Evolutionary conservation across 2,113 vertebrate species (phyloP).

Genomic region (Gnathonemus longibarbis): DNA sequence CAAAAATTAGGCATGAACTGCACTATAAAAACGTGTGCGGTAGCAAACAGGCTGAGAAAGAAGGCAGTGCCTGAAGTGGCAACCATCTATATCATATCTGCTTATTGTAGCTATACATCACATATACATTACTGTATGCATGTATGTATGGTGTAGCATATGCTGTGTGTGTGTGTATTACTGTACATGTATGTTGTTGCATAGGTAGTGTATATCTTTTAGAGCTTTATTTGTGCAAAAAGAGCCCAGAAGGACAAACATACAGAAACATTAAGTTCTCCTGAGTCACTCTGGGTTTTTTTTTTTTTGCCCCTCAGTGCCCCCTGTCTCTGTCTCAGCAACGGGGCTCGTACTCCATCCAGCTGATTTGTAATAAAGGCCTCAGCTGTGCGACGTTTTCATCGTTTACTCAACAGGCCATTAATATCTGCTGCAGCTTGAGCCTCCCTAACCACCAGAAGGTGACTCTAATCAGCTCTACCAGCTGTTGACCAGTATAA

Average conservation of each 20-base stretch:
- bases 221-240: neutral
- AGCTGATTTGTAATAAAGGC: slow-evolving; percentile 79
- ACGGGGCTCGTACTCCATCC: slow-evolving; percentile 81
- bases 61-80: too few relatives aligned
- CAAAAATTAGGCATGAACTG: too few relatives aligned
- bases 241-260: neutral
- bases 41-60: too few relatives aligned
- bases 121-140: too few relatives aligned
- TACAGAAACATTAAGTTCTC: neutral
- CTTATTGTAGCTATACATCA: too few relatives aligned
- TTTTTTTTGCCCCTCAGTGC: neutral
- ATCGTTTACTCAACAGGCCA: slow-evolving; percentile 83
- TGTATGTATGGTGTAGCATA: too few relatives aligned
- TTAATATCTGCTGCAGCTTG: slow-evolving; percentile 81
- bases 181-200: neutral
- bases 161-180: too few relatives aligned
- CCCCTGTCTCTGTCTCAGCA: slow-evolving; percentile 43
- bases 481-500: slow-evolving; percentile 83
- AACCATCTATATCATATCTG: too few relatives aligned
- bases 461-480: slow-evolving; percentile 86
- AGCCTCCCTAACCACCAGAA: slow-evolving; percentile 79
- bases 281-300: neutral
- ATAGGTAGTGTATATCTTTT: neutral
- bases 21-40: too few relatives aligned
- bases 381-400: slow-evolving; percentile 83